Evolutionary conservation across 2,888 invertebrate genomes (phyloP), one percentile per base, ranked within the genome.

Genomic region (Drosophila anceps): DNA sequence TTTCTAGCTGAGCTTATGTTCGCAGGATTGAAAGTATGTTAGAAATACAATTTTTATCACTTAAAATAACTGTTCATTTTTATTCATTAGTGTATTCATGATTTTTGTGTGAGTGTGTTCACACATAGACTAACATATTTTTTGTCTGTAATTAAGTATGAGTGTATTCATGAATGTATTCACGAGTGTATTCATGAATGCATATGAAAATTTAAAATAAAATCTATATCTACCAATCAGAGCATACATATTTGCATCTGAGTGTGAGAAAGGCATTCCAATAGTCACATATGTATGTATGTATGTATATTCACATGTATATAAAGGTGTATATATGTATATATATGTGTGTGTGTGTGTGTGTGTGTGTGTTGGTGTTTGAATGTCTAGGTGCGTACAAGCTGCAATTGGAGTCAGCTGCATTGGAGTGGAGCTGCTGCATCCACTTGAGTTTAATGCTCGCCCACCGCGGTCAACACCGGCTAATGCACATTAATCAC

Each of bases 401-500:
- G 27, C 64, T 68, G 50, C 65, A 62, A 41, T 41, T 60, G 65
- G 58, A 53, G 60, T 43, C 57, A 53, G 74, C 41, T 54, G 66
- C 46, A 58, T 41, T 58, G 33, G 33, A 63, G 59, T 60, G 50
- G 31, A 50, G 50, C 33, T 20, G 50, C 53, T 48, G 54, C 46
- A 46, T 55, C 7, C 63, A 54, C 57, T 74, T 64, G 57, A 53
- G 59, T 51, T 66, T 77, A 76, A 69, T 77, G 51, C 61, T 69
- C 77, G 65, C 73, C 73, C 71, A 71, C 63, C 66, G 75, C 69
- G 79, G 79, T 78, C 79, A 78, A 79, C 78, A 75, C 66, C 76
- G 79, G 79, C 78, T 79, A 78, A 78, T 79, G 76, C 66, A 79
- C 76, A 79, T 79, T 79, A 79, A 79, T 79, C 66, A 76, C 51